A percentile compares a stretch with the other conserved stretches of the same genome.
These are phyloP conservation scores for Nomada hirtipes DNA, from an alignment of 2,888 invertebrate genomes.

Conservation along the genomic window DNA sequence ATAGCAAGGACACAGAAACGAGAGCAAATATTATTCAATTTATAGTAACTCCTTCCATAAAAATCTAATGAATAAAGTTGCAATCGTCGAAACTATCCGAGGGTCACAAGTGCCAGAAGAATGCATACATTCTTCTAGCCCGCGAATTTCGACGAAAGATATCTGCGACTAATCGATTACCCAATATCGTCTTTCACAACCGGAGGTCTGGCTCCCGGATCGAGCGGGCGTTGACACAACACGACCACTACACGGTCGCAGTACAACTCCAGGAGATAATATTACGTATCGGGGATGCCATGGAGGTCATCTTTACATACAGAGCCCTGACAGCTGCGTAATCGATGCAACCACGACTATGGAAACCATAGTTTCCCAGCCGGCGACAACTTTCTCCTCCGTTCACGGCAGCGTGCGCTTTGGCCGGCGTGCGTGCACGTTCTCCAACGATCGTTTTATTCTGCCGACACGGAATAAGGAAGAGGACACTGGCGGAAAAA, in stretches of 20 bases:
- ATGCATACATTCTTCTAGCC: neutral
- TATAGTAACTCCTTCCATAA: neutral
- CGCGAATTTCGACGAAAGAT: slow-evolving; percentile 26
- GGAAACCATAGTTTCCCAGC: slow-evolving; percentile 54
- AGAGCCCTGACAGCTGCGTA: slow-evolving; percentile 60
- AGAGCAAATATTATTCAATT: neutral
- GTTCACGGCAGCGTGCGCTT: slow-evolving; percentile 9
- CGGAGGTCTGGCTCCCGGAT: slow-evolving; percentile 30
- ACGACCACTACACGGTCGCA: slow-evolving; percentile 51
- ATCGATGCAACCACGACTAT: slow-evolving; percentile 45
- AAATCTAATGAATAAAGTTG: too few species aligned
- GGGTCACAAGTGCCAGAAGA: neutral
- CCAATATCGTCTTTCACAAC: slow-evolving; percentile 69
- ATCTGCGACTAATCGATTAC: slow-evolving; percentile 63
- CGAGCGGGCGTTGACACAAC: slow-evolving; percentile 64
- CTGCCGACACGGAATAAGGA: too few species aligned
- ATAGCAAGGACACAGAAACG: too few species aligned
- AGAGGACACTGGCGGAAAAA: slow-evolving; percentile 41
- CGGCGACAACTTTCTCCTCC: slow-evolving; percentile 55
- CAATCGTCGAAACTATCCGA: neutral
- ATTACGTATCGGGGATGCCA: slow-evolving; percentile 63
- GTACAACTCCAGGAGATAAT: slow-evolving; percentile 62
- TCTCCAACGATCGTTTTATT: slow-evolving; percentile 21
- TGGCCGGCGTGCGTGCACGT: neutral
- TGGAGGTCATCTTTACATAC: slow-evolving; percentile 65